These are phyloP conservation scores for Labrus mixtus DNA, from an alignment of 2,113 vertebrate genomes.

Conservation along the genomic window DNA sequence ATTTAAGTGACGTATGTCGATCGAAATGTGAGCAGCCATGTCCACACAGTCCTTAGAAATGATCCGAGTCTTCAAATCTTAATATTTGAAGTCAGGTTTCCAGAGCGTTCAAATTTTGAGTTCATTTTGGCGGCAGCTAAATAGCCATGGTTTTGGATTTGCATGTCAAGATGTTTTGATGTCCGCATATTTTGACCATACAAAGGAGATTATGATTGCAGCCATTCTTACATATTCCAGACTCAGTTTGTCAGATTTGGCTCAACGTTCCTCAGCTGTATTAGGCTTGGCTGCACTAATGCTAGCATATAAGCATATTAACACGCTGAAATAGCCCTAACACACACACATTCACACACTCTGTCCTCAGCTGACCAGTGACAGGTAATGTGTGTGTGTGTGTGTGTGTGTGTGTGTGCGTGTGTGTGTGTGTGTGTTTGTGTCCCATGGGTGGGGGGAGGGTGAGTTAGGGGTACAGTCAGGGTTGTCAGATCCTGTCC, in stretches of 20 bases:
- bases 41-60: no score
- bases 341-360: slow-evolving; percentile 8
- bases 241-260: no score
- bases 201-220: background rate
- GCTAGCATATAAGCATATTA: background rate
- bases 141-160: background rate
- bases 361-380: slow-evolving; percentile 42
- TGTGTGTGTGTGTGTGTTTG: slow-evolving; percentile 7
- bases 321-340: background rate
- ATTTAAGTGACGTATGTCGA: no score
- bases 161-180: no score
- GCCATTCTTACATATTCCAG: background rate
- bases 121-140: no score
- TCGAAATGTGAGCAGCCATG: no score
- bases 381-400: slow-evolving; percentile 8
- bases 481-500: slow-evolving; percentile 50
- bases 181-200: no score
- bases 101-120: no score
- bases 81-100: no score
- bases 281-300: background rate
- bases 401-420: slow-evolving; percentile 10
- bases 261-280: background rate
- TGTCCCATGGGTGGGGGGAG: slow-evolving; percentile 24
- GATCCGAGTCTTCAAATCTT: no score
- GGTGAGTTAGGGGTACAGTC: slow-evolving; percentile 18